Evolutionary conservation across 1,140 invertebrate species (phyloP), one percentile per base, ranked within the genome.

Genomic region (Drosophila pseudoananassae): DNA sequence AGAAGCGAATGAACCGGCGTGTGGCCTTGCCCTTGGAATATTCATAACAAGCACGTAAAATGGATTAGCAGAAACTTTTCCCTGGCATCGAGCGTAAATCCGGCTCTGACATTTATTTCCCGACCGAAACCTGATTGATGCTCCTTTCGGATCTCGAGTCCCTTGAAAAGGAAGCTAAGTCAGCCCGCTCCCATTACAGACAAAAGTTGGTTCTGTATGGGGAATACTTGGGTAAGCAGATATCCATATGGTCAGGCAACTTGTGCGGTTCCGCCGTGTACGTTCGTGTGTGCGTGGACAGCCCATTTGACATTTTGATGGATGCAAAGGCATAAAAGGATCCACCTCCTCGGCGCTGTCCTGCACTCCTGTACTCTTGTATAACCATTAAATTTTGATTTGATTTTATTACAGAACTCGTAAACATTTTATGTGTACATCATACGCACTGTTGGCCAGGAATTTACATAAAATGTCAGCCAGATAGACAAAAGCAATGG

Each of bases 221-320:
- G 29, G 38, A 53, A 29, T 36, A 14, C 47, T 6, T 14, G 47
- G 38, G 33, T 38, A 31, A 38, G 33, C 15, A 23, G 23, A 46
- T 46, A 23, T 69, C 66, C 61, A 50, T 65, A 47, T 65, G 61
- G 57, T 23, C 66, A 54, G 43, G 33, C 29, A 40, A 69, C 27
- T 40, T 64, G 40, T 43, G 40, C 8, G 14, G 40, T 43, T 43
- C 6, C 40, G 15, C 40, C 40, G n/a, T 40, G 12, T n/a, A 36
- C 43, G 58, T 33, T 20, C 20, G 70, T 87, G 77, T 56, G 78
- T 49, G 70, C 82, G 82, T 56, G 78, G 74, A 85, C 69, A 87
- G 78, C 78, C 76, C 78, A 88, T 88, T 87, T 87, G 83, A 87
- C 83, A 82, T 88, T 87, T 78, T 87, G 82, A 87, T 87, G 80